Percentiles rank a stretch among this genome's conserved stretches.
Conservation (phyloP, 1,140 invertebrate species). For the Holotrichia oblita region DNA sequence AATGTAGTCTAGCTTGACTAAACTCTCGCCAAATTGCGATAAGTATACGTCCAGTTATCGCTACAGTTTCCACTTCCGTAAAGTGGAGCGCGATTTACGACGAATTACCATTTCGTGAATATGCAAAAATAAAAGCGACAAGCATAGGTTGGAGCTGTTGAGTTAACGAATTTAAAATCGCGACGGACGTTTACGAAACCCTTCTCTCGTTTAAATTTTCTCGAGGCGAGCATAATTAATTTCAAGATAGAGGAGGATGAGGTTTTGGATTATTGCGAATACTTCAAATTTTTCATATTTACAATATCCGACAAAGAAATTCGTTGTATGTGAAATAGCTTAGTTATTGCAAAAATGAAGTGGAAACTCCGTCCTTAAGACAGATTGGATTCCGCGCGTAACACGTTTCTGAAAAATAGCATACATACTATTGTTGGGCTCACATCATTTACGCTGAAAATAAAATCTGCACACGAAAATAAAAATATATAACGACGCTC, state of each 20-base stretch:
- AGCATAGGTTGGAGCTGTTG: neutral
- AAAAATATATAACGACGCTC: neutral
- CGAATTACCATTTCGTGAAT: neutral
- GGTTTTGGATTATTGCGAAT: neutral
- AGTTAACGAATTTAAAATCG: neutral
- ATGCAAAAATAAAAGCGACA: neutral
- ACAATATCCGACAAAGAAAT: neutral
- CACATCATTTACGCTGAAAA: neutral
- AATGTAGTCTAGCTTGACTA: no score
- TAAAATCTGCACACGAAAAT: neutral
- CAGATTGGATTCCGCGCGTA: slow-evolving; percentile 6
- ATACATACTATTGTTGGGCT: neutral
- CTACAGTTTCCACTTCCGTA: neutral
- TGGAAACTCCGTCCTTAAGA: neutral
- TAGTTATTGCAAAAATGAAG: neutral
- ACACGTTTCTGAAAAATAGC: neutral
- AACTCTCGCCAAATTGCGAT: neutral
- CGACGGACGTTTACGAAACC: neutral
- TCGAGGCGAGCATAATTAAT: slow-evolving; percentile 3
- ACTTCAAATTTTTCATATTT: slow-evolving; percentile 1
- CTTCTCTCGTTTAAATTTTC: slow-evolving; percentile 1
- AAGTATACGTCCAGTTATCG: neutral
- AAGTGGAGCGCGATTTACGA: neutral
- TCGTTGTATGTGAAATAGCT: slow-evolving; percentile 22
- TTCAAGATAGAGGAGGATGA: neutral